phyloP scores from a whole-genome alignment of 1,140 invertebrate genomes.

The Drosophila baimaii region DNA sequence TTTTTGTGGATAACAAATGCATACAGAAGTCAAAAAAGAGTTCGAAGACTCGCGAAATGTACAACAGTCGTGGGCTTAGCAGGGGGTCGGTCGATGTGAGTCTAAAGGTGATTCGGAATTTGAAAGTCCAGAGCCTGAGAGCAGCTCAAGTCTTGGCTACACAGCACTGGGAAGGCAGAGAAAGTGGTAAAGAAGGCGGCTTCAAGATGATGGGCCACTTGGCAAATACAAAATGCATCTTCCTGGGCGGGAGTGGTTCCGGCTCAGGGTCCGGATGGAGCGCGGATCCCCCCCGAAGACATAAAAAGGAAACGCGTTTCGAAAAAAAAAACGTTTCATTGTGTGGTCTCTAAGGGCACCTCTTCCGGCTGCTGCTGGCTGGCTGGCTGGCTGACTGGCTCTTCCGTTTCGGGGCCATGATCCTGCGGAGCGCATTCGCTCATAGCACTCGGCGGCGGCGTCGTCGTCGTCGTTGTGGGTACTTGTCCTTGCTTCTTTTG shows the following conservation, averaged over 20 bases:
- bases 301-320: slow-evolving; percentile 2
- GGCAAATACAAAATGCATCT: slow-evolving; percentile 14
- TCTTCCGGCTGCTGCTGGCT: background rate
- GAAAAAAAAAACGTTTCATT: slow-evolving; percentile 19
- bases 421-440: slow-evolving; percentile 17
- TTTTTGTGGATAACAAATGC: slow-evolving; percentile 39
- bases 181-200: slow-evolving; percentile 11
- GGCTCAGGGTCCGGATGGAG: background rate
- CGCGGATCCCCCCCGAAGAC: background rate
- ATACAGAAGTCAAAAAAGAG: slow-evolving; percentile 41
- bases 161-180: slow-evolving; percentile 27
- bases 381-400: slow-evolving; percentile 5
- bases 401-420: background rate
- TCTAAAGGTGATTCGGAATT: slow-evolving; percentile 8
- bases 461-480: slow-evolving; percentile 4
- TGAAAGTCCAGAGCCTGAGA: slow-evolving; percentile 22
- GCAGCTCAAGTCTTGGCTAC: slow-evolving; percentile 16
- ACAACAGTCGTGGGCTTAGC: slow-evolving; percentile 34
- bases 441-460: background rate
- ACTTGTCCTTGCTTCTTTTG: background rate
- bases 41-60: slow-evolving; percentile 27
- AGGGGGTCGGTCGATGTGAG: slow-evolving; percentile 19
- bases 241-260: slow-evolving; percentile 7
- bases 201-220: slow-evolving; percentile 29
- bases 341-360: slow-evolving; percentile 6